phyloP scores from a whole-genome alignment of 2,888 invertebrate genomes.

The Pyrochroa serraticornis region DNA sequence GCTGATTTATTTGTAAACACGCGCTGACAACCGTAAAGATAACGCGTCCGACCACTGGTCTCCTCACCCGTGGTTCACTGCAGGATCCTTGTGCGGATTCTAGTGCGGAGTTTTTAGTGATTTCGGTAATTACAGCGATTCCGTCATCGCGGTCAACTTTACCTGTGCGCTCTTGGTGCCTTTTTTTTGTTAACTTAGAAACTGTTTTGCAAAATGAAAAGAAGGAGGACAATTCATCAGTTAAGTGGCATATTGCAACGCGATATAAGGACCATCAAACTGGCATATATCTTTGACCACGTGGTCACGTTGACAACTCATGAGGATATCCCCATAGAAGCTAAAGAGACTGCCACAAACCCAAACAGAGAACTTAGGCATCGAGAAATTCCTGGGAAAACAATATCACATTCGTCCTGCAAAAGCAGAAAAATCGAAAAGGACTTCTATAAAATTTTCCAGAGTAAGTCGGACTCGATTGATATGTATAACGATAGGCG shows the following conservation, averaged over 20 bases:
- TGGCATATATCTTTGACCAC: too few species aligned
- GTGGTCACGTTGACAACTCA: too few species aligned
- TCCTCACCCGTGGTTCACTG: background rate
- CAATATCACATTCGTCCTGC: conserved; percentile 35
- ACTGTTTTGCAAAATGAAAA: too few species aligned
- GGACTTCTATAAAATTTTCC: conserved; percentile 47
- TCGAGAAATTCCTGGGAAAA: conserved; percentile 28
- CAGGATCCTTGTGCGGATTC: too few species aligned
- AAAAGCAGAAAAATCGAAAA: conserved; percentile 45
- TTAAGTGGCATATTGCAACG: too few species aligned
- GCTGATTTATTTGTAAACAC: conserved; percentile 23
- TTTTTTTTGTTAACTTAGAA: too few species aligned
- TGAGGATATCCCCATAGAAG: background rate
- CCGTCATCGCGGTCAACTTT: background rate
- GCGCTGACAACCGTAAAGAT: conserved; percentile 14
- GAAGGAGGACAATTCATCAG: too few species aligned
- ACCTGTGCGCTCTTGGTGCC: background rate
- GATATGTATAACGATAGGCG: conserved; percentile 49
- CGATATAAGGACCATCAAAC: too few species aligned
- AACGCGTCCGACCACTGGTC: conserved; percentile 5
- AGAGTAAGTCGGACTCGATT: conserved; percentile 49
- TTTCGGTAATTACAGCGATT: too few species aligned
- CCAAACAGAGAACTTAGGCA: conserved; percentile 31
- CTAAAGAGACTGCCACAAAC: conserved; percentile 10
- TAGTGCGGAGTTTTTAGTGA: too few species aligned